Base-by-base conservation (phyloP, 2,888 invertebrate genomes). In the Sepioteuthis lessoniana region DNA sequence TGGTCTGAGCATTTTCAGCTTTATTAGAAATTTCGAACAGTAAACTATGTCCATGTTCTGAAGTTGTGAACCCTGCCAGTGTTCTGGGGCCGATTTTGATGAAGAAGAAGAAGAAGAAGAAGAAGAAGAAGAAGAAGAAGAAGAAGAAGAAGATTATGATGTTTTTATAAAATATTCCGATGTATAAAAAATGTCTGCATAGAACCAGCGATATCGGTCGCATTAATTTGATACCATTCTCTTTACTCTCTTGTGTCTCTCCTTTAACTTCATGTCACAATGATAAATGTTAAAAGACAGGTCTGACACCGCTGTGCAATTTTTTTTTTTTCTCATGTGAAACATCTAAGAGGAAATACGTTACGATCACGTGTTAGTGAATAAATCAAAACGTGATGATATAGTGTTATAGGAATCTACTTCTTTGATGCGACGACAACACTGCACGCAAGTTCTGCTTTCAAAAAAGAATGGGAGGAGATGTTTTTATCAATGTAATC, bases 321-420 rank as follows among this genome's bases (percentile, higher is more conserved):
- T n/a, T 76, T 31, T 76, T 76, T n/a, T 8, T 21, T 50, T 50
- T 16, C 21, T 19, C 5, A 5, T 7, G 21, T 25, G 7, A 76
- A 76, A 76, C 76, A n/a, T 76, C 76, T 76, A 76, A 76, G n/a
- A 76, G 76, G 76, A n/a, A n/a, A 76, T n/a, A 31, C 76, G 76
- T 76, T n/a, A 76, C 31, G 76, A n/a, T n/a, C 31, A 76, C 76
- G 76, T 76, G 76, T 76, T 10, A n/a, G n/a, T 76, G 76, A 76
- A 76, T 76, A 76, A 76, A 76, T 76, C 76, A 76, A 76, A 76
- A 31, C n/a, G n/a, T 1, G 76, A 10, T 76, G 76, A 76, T 76
- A 76, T 76, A 76, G 76, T 76, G 76, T 76, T 76, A 76, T 76
- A n/a, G 7, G 10, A 31, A n/a, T 10, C n/a, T 13, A 8, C 8